A percentile compares a stretch with the other conserved stretches of the same genome.
phyloP scores from a whole-genome alignment of 1,140 invertebrate species.

The Drosophila micromelanica region DNA sequence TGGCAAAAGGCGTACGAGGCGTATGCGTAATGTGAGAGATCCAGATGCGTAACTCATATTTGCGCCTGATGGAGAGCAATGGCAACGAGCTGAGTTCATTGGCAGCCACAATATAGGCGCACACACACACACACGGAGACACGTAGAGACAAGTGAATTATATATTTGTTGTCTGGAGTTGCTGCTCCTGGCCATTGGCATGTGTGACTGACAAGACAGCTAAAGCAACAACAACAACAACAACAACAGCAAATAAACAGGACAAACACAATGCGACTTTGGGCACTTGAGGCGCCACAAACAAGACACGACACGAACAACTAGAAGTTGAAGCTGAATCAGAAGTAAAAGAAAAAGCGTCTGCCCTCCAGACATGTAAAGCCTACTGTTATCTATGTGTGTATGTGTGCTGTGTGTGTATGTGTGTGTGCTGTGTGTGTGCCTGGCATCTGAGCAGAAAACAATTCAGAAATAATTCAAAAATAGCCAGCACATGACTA shows the following conservation, averaged over 20 bases:
- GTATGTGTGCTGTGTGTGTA: neutral
- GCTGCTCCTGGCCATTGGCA: constrained; percentile 46
- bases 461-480: neutral
- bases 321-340: neutral
- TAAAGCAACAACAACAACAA: constrained; percentile 21
- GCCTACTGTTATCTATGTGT: constrained; percentile 1
- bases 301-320: constrained; percentile 45
- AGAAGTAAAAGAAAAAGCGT: constrained; percentile 5
- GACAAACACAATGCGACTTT: constrained; percentile 60
- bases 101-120: constrained; percentile 3
- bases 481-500: neutral
- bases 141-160: constrained; percentile 60
- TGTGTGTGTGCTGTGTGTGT: neutral
- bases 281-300: constrained; percentile 51
- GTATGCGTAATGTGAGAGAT: constrained; percentile 76
- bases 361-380: constrained; percentile 31
- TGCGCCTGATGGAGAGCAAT: constrained; percentile 30
- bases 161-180: constrained; percentile 52
- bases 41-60: constrained; percentile 60
- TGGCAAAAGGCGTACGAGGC: constrained; percentile 31
- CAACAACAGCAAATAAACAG: constrained; percentile 57
- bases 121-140: constrained; percentile 4
- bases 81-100: constrained; percentile 37
- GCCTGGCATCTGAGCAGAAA: neutral
- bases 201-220: constrained; percentile 63